Evolutionary conservation across 2,797 vertebrate species (phyloP).

Genomic region (Psittacula derbiana): DNA sequence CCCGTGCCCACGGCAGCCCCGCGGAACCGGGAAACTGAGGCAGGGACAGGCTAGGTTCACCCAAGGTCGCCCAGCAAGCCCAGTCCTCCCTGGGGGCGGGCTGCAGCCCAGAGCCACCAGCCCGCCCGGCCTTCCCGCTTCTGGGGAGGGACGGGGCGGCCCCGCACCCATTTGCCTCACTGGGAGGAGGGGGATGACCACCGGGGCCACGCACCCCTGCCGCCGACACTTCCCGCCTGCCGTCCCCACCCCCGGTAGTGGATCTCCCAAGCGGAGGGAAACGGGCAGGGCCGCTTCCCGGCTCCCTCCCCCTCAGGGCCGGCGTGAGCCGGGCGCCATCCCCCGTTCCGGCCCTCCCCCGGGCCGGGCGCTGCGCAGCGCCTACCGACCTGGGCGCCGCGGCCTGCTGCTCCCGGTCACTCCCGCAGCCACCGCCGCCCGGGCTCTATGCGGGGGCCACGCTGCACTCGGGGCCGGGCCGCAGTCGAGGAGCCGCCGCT

Average conservation of each 20-base stretch:
- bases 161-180: background rate
- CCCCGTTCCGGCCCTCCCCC: background rate
- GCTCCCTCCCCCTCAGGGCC: background rate
- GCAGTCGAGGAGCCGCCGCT: background rate
- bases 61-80: conserved; percentile 27
- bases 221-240: background rate
- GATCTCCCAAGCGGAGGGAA: background rate
- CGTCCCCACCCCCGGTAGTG: background rate
- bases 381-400: conserved; percentile 18
- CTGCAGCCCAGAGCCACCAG: background rate
- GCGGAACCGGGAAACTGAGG: background rate
- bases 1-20: background rate
- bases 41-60: conserved; percentile 1
- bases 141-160: background rate
- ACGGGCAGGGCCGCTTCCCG: background rate
- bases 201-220: background rate
- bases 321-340: background rate
- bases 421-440: conserved; percentile 57
- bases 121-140: background rate
- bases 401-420: conserved; percentile 21
- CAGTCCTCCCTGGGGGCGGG: background rate
- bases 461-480: conserved; percentile 13
- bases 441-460: conserved; percentile 70
- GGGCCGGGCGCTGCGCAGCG: background rate
- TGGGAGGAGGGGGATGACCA: background rate